phyloP scores from a whole-genome alignment of 2,113 vertebrate genomes.

The Festucalex cinctus region DNA sequence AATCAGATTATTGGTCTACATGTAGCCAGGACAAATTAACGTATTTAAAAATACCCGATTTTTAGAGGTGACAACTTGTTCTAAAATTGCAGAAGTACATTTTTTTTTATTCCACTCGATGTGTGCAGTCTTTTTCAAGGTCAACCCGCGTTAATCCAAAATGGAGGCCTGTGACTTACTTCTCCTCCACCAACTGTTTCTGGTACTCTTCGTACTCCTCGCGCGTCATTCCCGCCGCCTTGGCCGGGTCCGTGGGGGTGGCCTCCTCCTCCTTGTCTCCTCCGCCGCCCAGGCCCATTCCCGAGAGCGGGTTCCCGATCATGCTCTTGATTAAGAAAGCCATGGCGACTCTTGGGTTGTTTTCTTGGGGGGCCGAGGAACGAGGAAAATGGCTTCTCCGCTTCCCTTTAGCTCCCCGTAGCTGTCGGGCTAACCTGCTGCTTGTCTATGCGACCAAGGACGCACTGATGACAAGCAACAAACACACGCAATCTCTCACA shows the following conservation, averaged over 20 bases:
- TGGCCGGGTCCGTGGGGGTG: slow-evolving; percentile 82
- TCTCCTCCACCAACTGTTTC: slow-evolving; percentile 95
- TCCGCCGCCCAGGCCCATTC: slow-evolving; percentile 86
- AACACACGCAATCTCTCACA: slow-evolving; percentile 63
- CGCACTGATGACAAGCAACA: slow-evolving; percentile 71
- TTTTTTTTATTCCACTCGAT: too few relatives aligned
- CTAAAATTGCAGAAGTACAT: too few relatives aligned
- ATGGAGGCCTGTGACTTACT: slow-evolving; percentile 81
- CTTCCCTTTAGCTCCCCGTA: slow-evolving; percentile 45
- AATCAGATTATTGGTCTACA: not conserved
- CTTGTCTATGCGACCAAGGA: slow-evolving; percentile 76
- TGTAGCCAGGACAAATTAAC: not conserved
- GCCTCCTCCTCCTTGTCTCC: slow-evolving; percentile 85
- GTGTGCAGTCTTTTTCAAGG: slow-evolving; percentile 40
- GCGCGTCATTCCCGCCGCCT: slow-evolving; percentile 90
- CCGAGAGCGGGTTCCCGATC: slow-evolving; percentile 89
- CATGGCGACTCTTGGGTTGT: slow-evolving; percentile 64
- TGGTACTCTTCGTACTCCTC: slow-evolving; percentile 97
- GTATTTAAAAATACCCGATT: not conserved
- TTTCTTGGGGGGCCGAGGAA: not conserved
- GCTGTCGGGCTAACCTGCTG: slow-evolving; percentile 72
- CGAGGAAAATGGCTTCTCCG: slow-evolving; percentile 4
- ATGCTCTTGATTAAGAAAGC: slow-evolving; percentile 93
- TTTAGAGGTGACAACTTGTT: not conserved
- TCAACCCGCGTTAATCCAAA: slow-evolving; percentile 40